A percentile compares a stretch with the other conserved stretches of the same genome.
phyloP scores from a whole-genome alignment of 2,113 vertebrate genomes.

The Paradisaea rubra region DNA sequence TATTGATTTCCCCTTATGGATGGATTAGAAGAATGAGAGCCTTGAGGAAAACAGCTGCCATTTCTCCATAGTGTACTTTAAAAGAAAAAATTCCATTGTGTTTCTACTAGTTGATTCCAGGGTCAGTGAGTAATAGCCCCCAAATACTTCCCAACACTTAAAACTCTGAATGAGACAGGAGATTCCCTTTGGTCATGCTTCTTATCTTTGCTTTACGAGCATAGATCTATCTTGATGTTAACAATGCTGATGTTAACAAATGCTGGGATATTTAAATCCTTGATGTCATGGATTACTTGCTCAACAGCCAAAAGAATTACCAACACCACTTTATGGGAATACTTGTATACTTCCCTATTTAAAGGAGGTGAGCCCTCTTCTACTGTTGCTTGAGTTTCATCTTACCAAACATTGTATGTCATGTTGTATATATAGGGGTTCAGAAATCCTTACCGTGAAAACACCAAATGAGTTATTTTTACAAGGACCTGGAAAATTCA shows the following conservation, averaged over 20 bases:
- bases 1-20: constrained; percentile 55
- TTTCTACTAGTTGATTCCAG: not conserved
- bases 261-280: not conserved
- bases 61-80: not conserved
- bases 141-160: not conserved
- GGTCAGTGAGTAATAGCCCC: not conserved
- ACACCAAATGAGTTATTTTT: not conserved
- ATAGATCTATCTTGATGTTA: not conserved
- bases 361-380: not conserved
- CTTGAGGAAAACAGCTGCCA: constrained; percentile 23
- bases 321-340: not conserved
- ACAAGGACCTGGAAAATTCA: not conserved
- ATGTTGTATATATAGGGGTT: not conserved
- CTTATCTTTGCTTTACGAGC: not conserved
- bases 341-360: not conserved
- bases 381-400: not conserved
- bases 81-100: not conserved
- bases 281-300: not conserved
- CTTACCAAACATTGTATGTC: not conserved
- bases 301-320: not conserved
- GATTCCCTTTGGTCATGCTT: not conserved
- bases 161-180: not conserved
- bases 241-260: not conserved
- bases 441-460: not conserved
- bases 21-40: constrained; percentile 15